Base-by-base conservation (phyloP, 2,113 vertebrate species). In the Actenoides lindsayi region DNA sequence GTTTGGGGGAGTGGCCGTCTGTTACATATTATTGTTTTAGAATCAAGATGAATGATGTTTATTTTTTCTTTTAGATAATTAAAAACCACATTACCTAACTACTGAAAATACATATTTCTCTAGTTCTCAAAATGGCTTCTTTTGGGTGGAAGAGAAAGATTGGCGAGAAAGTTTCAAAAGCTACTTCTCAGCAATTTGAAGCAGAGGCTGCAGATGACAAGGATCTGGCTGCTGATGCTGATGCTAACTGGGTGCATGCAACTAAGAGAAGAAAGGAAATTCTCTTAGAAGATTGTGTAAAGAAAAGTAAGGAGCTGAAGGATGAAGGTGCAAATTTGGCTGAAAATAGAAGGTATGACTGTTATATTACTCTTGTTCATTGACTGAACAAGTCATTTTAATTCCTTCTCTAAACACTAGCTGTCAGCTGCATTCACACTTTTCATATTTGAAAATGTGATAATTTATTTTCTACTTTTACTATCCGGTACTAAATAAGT, bases 131-230 rank as follows among this genome's bases (percentile, higher is more conserved):
- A 90, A 99, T 99, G 99, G 99, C 99, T 69, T 99, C 99, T 11
- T 99, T 99, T 95, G 98, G 99, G 19, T 99, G 99, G 99, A 99
- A 99, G 97, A 98, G 99, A 83, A 99, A 99, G 95, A 98, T 98
- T 19, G 99, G 99, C 1, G 99, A 99, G 96, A 99, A 98, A 87
- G 99, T 99, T 48, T 99, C 99, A 7, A 99, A 98, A 96, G 97
- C 97, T 13, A 98, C 96, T 19, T 98, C 98, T 18, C 98, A 99
- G 97, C 98, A 98, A n/a, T 99, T 99, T 89, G 98, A 99, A 93
- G 98, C 98, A 3, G 99, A 99, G 79, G 98, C 98, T 67, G 98
- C 98, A 0, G 97, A 98, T 83, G 98, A 98, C 23, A 95, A 93
- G 20, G 97, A 85, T 13, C 59, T 53, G 13, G 57, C 35, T 13